A percentile compares a stretch with the other conserved stretches of the same genome.
phyloP scores from a whole-genome alignment of 2,113 vertebrate species.

The Rhinichthys klamathensis region DNA sequence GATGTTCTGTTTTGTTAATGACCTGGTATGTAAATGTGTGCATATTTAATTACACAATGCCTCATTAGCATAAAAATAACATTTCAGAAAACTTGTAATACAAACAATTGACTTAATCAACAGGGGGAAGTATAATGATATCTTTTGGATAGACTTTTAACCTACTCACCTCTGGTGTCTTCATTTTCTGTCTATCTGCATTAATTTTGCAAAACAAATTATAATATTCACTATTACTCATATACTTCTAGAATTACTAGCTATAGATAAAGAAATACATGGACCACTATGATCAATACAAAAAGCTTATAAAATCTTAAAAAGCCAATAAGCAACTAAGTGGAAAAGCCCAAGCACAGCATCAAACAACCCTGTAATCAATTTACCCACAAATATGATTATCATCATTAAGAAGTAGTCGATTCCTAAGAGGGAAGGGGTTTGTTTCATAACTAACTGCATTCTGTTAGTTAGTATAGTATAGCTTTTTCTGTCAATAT shows the following conservation, averaged over 20 bases:
- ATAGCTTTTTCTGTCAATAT: neutral
- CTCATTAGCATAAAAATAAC: neutral
- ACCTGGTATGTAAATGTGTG: neutral
- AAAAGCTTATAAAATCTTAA: too few species aligned
- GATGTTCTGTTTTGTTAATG: neutral
- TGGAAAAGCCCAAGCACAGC: slow-evolving; percentile 18
- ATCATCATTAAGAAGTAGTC: slow-evolving; percentile 21
- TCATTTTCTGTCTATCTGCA: neutral
- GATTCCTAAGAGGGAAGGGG: neutral
- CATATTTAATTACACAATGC: neutral
- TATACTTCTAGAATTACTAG: neutral
- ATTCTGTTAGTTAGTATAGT: neutral
- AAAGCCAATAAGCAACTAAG: slow-evolving; percentile 35
- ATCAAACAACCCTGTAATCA: slow-evolving; percentile 32
- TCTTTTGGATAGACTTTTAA: neutral
- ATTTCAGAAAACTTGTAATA: neutral
- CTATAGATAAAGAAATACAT: slow-evolving; percentile 35
- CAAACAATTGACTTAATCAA: neutral
- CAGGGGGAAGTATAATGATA: neutral
- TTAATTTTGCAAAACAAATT: neutral
- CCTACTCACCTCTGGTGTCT: neutral
- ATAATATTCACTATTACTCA: neutral
- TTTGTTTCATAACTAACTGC: slow-evolving; percentile 3
- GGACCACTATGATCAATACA: slow-evolving; percentile 50
- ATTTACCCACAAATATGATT: slow-evolving; percentile 26